Percentiles rank a stretch among this genome's conserved stretches.
These are phyloP conservation scores for Sus scrofa DNA, from an alignment of 2,113 vertebrate species.

Conservation along the genomic window T2T-Sscrofa CM000824.6:173238001-173238500, in stretches of 20 bases:
- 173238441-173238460: not conserved
- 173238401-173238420: not conserved
- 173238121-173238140: not conserved
- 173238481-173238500: not conserved
- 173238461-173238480: not conserved
- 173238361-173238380: slow-evolving; percentile 16
- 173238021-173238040: not conserved
- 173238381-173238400: not conserved
- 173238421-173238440: not conserved
- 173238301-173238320: not conserved
- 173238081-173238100: slow-evolving; percentile 44
- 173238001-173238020: not conserved
- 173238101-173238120: not conserved
- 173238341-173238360: not conserved
- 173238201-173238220: slow-evolving; percentile 53
- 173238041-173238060: slow-evolving; percentile 31
- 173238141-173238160: slow-evolving; percentile 9
- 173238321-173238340: not conserved
- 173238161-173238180: slow-evolving; percentile 8
- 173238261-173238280: slow-evolving; percentile 11
- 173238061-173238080: slow-evolving; percentile 38
- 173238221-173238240: not conserved
- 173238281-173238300: slow-evolving; percentile 50
- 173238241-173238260: not conserved
- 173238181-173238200: slow-evolving; percentile 14